Evolutionary conservation across 2,888 invertebrate species (phyloP).

Genomic region (Pantelozetes paolii): DNA sequence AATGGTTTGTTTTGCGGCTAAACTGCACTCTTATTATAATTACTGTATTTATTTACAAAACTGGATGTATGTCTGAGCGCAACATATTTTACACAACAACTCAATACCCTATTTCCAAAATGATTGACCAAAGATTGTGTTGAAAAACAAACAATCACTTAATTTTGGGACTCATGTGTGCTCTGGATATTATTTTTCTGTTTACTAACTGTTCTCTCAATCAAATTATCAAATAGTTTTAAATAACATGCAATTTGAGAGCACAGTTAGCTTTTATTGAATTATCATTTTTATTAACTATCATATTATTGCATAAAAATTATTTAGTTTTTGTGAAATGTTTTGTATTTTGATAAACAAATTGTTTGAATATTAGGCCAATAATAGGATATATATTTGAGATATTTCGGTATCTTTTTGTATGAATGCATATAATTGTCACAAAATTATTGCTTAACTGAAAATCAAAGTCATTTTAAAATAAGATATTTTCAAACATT

Average conservation of each 20-base stretch:
- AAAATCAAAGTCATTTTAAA: not conserved
- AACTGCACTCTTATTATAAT: constrained; percentile 17
- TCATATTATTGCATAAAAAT: no score
- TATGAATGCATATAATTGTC: no score
- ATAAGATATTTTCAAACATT: no score
- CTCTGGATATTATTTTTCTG: not conserved
- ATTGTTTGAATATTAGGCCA: no score
- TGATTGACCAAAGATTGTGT: constrained; percentile 28
- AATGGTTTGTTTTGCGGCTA: not conserved
- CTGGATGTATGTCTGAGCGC: constrained; percentile 13
- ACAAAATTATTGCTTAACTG: not conserved
- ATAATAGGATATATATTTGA: no score
- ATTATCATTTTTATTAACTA: no score
- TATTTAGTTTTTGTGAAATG: no score
- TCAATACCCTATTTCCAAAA: constrained; percentile 31
- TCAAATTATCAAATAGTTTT: not conserved
- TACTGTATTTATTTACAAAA: constrained; percentile 24
- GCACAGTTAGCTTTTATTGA: no score
- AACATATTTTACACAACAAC: constrained; percentile 20
- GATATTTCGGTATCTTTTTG: no score
- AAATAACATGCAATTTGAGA: not conserved
- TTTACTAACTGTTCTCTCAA: not conserved
- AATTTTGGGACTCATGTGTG: constrained; percentile 8
- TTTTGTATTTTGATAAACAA: no score
- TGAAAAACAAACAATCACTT: constrained; percentile 33